These are phyloP conservation scores for Zophobas atratus DNA, from an alignment of 1,140 invertebrate species.

Conservation along the genomic window DNA sequence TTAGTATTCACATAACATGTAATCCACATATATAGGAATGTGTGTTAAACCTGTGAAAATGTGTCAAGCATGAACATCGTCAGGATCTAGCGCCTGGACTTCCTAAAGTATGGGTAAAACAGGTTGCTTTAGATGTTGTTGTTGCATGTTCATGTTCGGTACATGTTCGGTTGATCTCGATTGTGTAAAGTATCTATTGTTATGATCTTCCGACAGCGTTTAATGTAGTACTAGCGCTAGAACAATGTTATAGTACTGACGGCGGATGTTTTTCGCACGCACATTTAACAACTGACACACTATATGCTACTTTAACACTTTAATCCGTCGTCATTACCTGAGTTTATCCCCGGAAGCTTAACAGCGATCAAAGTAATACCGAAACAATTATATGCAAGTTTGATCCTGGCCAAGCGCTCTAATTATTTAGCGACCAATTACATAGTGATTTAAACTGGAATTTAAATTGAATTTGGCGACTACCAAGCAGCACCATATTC, in stretches of 20 bases:
- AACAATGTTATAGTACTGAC: slow-evolving; percentile 36
- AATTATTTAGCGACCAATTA: slow-evolving; percentile 41
- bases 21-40: slow-evolving; percentile 16
- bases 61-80: slow-evolving; percentile 3
- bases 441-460: slow-evolving; percentile 26
- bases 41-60: slow-evolving; percentile 30
- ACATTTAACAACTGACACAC: slow-evolving; percentile 29
- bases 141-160: slow-evolving; percentile 24
- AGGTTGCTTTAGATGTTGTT: neutral
- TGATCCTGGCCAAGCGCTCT: slow-evolving; percentile 13
- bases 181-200: slow-evolving; percentile 41
- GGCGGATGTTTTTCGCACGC: slow-evolving; percentile 35
- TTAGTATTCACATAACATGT: slow-evolving; percentile 3
- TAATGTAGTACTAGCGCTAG: slow-evolving; percentile 12
- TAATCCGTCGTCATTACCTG: slow-evolving; percentile 45
- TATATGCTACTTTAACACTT: slow-evolving; percentile 32
- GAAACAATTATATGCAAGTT: slow-evolving; percentile 11
- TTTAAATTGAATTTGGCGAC: slow-evolving; percentile 1
- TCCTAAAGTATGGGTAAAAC: neutral
- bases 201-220: slow-evolving; percentile 45
- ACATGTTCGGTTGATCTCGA: slow-evolving; percentile 38
- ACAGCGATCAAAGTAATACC: slow-evolving; percentile 21
- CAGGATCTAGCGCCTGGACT: neutral
- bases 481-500: slow-evolving; percentile 19
- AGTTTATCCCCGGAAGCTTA: slow-evolving; percentile 5